Conservation (phyloP, 2,113 vertebrate genomes). For the Semnornis frantzii region DNA sequence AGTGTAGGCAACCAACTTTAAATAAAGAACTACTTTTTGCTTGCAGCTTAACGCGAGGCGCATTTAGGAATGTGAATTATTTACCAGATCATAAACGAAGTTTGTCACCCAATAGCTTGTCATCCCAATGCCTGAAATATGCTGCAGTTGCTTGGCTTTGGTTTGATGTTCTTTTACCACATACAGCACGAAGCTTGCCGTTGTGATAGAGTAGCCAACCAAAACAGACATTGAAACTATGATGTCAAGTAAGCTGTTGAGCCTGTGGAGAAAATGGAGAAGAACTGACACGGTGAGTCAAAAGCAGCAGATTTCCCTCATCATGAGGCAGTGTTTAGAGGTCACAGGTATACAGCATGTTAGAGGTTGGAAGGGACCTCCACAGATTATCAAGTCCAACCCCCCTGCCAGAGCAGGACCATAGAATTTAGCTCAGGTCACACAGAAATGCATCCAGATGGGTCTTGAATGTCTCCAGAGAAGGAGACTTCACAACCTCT, state of each 20-base stretch:
- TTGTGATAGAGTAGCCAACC: slow-evolving; percentile 93
- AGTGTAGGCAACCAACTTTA: slow-evolving; percentile 14
- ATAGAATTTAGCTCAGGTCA: too few relatives aligned
- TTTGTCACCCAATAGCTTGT: slow-evolving; percentile 91
- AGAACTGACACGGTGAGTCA: background rate
- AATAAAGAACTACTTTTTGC: background rate
- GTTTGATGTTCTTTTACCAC: slow-evolving; percentile 91
- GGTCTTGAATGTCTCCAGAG: too few relatives aligned
- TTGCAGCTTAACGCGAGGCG: background rate
- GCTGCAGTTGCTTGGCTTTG: slow-evolving; percentile 92
- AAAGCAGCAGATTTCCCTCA: background rate
- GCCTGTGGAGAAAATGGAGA: slow-evolving; percentile 67
- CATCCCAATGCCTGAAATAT: slow-evolving; percentile 91
- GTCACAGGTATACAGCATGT: background rate
- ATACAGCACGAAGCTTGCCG: slow-evolving; percentile 91
- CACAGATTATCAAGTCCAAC: too few relatives aligned
- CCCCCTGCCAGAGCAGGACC: too few relatives aligned
- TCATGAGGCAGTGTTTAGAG: slow-evolving; percentile 2
- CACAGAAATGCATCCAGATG: too few relatives aligned
- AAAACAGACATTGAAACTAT: slow-evolving; percentile 89
- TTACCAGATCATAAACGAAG: slow-evolving; percentile 96
- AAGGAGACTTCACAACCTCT: too few relatives aligned
- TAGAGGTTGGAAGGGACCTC: too few relatives aligned
- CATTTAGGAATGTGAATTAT: slow-evolving; percentile 37
- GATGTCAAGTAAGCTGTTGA: slow-evolving; percentile 87